Conservation (phyloP, 2,888 invertebrate species). For the Drosophila flavopinicola region DNA sequence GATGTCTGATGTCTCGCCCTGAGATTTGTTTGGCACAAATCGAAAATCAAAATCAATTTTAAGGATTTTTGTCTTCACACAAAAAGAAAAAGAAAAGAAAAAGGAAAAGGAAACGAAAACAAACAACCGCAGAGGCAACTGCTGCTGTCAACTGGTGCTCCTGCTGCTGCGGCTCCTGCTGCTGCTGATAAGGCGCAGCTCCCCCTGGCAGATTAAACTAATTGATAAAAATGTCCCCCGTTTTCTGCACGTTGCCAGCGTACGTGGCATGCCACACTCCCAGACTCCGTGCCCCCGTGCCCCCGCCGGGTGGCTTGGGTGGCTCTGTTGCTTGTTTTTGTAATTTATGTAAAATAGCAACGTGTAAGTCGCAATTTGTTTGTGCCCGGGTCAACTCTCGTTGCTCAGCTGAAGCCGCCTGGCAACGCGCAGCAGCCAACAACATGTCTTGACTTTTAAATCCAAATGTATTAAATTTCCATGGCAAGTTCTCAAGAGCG, state of each 20-base stretch:
- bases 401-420: conserved; percentile 30
- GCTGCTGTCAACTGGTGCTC: conserved; percentile 69
- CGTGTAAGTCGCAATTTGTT: conserved; percentile 78
- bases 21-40: conserved; percentile 65
- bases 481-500: conserved; percentile 62
- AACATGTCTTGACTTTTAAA: conserved; percentile 78
- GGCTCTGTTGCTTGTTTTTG: conserved; percentile 57
- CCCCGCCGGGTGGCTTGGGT: too few relatives aligned
- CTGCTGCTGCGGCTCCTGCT: conserved; percentile 45
- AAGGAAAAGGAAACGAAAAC: conserved; percentile 11
- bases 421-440: conserved; percentile 60
- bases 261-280: conserved; percentile 56
- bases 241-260: conserved; percentile 62
- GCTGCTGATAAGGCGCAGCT: conserved; percentile 42
- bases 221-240: conserved; percentile 79
- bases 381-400: conserved; percentile 58
- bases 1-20: conserved; percentile 65
- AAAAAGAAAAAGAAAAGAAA: not conserved
- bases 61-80: conserved; percentile 46
- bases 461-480: conserved; percentile 77
- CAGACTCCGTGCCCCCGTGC: not conserved
- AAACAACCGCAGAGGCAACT: conserved; percentile 33
- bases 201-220: conserved; percentile 71
- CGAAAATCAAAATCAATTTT: conserved; percentile 77
- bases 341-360: conserved; percentile 78